Evolutionary conservation across 2,888 invertebrate genomes (phyloP).

Genomic region (Brachylomia viminalis): DNA sequence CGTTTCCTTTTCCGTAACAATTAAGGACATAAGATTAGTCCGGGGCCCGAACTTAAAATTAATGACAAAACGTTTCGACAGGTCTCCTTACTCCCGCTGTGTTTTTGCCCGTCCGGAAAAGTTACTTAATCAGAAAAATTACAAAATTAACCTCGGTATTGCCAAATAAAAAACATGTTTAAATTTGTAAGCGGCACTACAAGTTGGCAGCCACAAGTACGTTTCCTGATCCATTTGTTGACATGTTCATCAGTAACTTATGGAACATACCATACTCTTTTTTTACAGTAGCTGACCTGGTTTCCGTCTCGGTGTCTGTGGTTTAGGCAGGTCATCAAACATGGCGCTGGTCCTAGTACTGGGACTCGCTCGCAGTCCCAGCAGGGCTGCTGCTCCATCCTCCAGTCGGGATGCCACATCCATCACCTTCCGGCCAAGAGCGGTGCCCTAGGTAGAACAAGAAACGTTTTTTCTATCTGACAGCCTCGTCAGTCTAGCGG

Average conservation of each 20-base stretch:
- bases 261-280: not conserved
- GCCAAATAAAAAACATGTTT: not conserved
- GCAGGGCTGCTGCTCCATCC: slow-evolving; percentile 70
- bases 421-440: slow-evolving; percentile 68
- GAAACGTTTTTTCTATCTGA: not conserved
- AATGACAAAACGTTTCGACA: no score
- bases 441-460: slow-evolving; percentile 64
- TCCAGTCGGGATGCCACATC: slow-evolving; percentile 70
- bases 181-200: not conserved
- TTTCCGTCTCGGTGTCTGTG: slow-evolving; percentile 66
- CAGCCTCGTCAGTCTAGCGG: not conserved
- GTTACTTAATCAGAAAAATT: no score
- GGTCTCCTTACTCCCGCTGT: no score
- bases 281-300: slow-evolving; percentile 40
- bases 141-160: not conserved
- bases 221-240: not conserved
- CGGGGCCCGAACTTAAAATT: no score
- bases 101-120: no score
- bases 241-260: not conserved
- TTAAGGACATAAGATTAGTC: no score
- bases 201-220: not conserved
- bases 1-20: no score
- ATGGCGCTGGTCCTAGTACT: slow-evolving; percentile 63
- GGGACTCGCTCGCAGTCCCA: slow-evolving; percentile 73
- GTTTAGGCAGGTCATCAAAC: slow-evolving; percentile 68